Percentiles rank a stretch among this genome's conserved stretches.
phyloP scores from a whole-genome alignment of 2,888 invertebrate species.

The Trachelus iudaicus region DNA sequence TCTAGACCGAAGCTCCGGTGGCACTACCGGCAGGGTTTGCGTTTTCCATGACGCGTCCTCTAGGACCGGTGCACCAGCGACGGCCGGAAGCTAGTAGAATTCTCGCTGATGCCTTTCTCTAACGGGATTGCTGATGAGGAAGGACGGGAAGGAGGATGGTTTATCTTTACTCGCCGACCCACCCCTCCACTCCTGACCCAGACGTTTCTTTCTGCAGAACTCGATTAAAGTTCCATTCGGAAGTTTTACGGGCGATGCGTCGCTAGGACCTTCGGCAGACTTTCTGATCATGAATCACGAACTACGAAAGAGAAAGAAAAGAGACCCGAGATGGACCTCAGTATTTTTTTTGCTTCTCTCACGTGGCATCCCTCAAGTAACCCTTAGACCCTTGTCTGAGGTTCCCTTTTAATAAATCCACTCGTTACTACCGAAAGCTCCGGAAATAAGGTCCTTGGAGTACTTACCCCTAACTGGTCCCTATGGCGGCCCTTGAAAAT shows the following conservation, averaged over 20 bases:
- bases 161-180: slow-evolving; percentile 49
- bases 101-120: not conserved
- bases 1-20: not conserved
- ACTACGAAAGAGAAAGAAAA: slow-evolving; percentile 24
- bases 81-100: not conserved
- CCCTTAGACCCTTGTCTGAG: not conserved
- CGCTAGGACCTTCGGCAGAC: slow-evolving; percentile 8
- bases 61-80: not conserved
- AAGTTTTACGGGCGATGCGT: slow-evolving; percentile 54
- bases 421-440: not conserved
- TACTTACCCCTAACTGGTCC: not conserved
- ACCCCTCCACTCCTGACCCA: slow-evolving; percentile 24
- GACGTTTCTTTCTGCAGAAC: slow-evolving; percentile 52
- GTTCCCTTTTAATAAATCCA: not conserved
- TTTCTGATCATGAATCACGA: slow-evolving; percentile 1
- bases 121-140: not conserved
- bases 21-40: not conserved
- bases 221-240: slow-evolving; percentile 60
- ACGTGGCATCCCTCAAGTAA: not conserved
- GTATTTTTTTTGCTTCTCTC: not conserved
- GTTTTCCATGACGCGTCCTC: not conserved
- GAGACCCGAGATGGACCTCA: not conserved
- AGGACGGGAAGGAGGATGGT: slow-evolving; percentile 31
- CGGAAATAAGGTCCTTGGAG: not conserved
- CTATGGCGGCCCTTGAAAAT: not conserved